phyloP scores from a whole-genome alignment of 1,140 invertebrate genomes.

The Elysia chlorotica region DNA sequence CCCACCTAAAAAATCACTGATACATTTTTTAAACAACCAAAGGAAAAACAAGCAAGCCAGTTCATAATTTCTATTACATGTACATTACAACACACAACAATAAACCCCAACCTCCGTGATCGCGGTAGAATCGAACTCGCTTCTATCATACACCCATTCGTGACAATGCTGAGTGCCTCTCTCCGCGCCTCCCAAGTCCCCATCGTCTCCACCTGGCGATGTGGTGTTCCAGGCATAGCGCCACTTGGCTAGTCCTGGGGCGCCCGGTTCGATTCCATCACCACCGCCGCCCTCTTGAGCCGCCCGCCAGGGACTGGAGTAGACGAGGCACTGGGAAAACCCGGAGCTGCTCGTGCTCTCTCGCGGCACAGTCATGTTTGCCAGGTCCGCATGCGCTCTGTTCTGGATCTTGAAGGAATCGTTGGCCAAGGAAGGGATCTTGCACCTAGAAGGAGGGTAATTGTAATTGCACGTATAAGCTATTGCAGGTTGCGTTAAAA shows the following conservation, averaged over 20 bases:
- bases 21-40: no score
- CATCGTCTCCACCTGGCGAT: no score
- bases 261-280: no score
- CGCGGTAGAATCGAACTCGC: slow-evolving; percentile 30
- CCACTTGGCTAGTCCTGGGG: no score
- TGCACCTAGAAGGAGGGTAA: slow-evolving; percentile 29
- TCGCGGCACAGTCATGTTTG: slow-evolving; percentile 33
- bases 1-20: no score
- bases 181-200: no score
- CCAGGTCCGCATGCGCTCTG: slow-evolving; percentile 22
- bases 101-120: slow-evolving; percentile 29
- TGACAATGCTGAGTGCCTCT: slow-evolving; percentile 21
- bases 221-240: slow-evolving; percentile 7
- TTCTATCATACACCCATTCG: slow-evolving; percentile 41
- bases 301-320: not conserved
- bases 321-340: slow-evolving; percentile 29
- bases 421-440: slow-evolving; percentile 30
- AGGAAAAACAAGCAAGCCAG: no score
- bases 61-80: no score
- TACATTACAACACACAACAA: no score
- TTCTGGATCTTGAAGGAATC: slow-evolving; percentile 35
- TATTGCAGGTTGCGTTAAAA: no score
- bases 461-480: no score
- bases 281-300: no score
- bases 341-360: not conserved